phyloP scores from a whole-genome alignment of 2,113 vertebrate species.

The Taurulus bubalis region DNA sequence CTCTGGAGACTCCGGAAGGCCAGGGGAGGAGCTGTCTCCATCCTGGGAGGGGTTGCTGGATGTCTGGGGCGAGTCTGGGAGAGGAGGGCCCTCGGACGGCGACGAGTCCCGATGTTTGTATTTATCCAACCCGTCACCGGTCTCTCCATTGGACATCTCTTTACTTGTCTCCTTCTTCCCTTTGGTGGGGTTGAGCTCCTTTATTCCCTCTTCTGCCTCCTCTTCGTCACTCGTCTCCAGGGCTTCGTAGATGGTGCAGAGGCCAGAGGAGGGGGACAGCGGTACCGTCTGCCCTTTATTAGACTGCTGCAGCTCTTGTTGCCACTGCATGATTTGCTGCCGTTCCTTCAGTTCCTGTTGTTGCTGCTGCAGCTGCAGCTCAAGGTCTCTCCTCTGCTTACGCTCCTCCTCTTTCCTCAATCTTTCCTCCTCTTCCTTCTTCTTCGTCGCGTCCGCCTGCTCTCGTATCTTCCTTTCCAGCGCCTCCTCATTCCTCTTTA shows the following conservation, averaged over 20 bases:
- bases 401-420: constrained; percentile 41
- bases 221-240: constrained; percentile 79
- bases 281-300: constrained; percentile 50
- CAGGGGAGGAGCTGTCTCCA: constrained; percentile 28
- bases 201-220: constrained; percentile 40
- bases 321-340: constrained; percentile 81
- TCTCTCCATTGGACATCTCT: background rate
- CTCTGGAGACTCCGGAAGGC: constrained; percentile 55
- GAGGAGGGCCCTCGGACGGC: background rate
- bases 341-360: constrained; percentile 79
- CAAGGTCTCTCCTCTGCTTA: constrained; percentile 62
- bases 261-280: constrained; percentile 78
- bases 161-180: background rate
- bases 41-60: constrained; percentile 32
- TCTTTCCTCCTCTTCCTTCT: constrained; percentile 32
- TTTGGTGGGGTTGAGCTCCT: constrained; percentile 15
- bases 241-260: constrained; percentile 84
- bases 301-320: constrained; percentile 73
- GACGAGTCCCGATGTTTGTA: constrained; percentile 2
- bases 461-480: constrained; percentile 31
- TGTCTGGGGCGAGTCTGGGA: constrained; percentile 32
- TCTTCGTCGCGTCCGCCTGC: background rate
- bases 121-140: background rate
- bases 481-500: constrained; percentile 66
- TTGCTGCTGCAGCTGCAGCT: constrained; percentile 76